Base-by-base conservation (phyloP, 2,888 invertebrate genomes). In the Dasysyrphus albostriatus region DNA sequence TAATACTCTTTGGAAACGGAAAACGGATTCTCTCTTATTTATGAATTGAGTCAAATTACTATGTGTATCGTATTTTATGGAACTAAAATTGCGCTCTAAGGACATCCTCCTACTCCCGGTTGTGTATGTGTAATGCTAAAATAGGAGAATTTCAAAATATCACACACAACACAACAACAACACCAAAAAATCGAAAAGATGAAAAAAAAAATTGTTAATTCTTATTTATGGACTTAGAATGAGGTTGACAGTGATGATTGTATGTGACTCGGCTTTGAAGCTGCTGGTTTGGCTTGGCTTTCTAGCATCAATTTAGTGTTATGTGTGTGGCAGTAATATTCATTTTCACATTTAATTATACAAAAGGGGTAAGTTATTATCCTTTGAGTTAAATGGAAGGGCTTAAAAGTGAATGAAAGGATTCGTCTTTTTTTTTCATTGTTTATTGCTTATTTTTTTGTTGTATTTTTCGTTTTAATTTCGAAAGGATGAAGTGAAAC, bases 11-110 rank as follows among this genome's bases (percentile, higher is more conserved):
- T 24, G 1, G 24, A 24, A 24, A 24, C 24, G 24, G 76, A 39
- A 37, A 81, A 81, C 72, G 85, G 67, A 69, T 82, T 85, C 77
- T 70, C 59, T 77, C 61, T 85, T 81, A 77, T 85, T 85, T 85
- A 85, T 81, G 85, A 85, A 85, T 81, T 77, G 81, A 81, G 72
- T 77, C 76, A 82, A 85, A 81, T 85, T 82, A 82, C 82, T 81
- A 74, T 59, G 67, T 74, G 67, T 59, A 72, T 58, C 44, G 73
- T 73, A 83, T 79, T 69, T 69, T 69, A 58, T 58, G 79, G 32
- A 51, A 73, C 37, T 42, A 47, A 29, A 32, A 49, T 67, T 34
- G 49, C 70, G 54, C 29, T 84, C 65, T 67, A 47, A 80, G 70
- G 80, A 83, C 80, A 80, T 69, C 44, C 44, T 63, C 61, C 44